Percentiles rank a stretch among this genome's conserved stretches.
Evolutionary conservation across 2,888 invertebrate species (phyloP).

Genomic region (Synanthedon tipuliformis): DNA sequence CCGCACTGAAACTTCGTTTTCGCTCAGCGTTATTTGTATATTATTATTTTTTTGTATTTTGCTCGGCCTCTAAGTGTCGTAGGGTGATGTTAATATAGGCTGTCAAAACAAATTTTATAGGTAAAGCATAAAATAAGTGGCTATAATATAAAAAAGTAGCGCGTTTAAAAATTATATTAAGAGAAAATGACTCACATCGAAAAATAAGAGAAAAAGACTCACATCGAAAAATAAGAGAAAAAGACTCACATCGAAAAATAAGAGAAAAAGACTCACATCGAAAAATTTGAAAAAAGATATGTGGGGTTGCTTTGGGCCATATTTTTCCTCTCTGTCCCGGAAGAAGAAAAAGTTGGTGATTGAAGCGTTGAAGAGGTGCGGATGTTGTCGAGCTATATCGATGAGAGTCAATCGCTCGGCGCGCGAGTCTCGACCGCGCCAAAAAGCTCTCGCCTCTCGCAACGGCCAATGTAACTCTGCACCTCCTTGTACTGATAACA

Average conservation of each 20-base stretch:
- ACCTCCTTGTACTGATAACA: conserved; percentile 89
- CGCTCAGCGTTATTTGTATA: too few relatives aligned
- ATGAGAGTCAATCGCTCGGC: conserved; percentile 85
- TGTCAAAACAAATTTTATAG: too few relatives aligned
- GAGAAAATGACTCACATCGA: conserved; percentile 84
- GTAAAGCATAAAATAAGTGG: too few relatives aligned
- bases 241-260: conserved; percentile 96
- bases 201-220: too few relatives aligned
- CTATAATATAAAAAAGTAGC: too few relatives aligned
- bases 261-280: too few relatives aligned
- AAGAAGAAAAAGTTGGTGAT: conserved; percentile 98
- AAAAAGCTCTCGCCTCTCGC: conserved; percentile 83
- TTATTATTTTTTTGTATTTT: too few relatives aligned
- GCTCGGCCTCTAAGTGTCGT: too few relatives aligned
- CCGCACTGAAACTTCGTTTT: too few relatives aligned
- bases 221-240: conserved; percentile 97
- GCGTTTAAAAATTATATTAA: background rate
- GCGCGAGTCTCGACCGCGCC: conserved; percentile 94
- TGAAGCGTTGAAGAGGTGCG: conserved; percentile 88
- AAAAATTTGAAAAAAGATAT: conserved; percentile 95
- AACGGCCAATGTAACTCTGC: conserved; percentile 77
- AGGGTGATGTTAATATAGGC: too few relatives aligned
- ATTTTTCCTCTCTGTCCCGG: conserved; percentile 81
- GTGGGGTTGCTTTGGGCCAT: conserved; percentile 87
- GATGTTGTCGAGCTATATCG: conserved; percentile 75